Percentiles rank a stretch among this genome's conserved stretches.
These are phyloP conservation scores for Zele albiditarsus DNA, from an alignment of 2,888 invertebrate genomes.

Conservation along the genomic window DNA sequence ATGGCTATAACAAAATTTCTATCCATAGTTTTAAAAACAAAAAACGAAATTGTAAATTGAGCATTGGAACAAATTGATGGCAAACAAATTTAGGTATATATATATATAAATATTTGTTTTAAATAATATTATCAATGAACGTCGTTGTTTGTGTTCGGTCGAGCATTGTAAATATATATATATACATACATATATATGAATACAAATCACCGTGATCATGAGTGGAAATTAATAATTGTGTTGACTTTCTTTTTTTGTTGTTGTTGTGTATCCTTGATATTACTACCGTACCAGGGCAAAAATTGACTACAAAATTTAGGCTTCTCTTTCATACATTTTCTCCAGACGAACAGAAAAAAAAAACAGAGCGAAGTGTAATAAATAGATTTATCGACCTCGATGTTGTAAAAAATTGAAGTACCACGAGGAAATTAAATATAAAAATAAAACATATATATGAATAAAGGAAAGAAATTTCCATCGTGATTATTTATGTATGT, in stretches of 20 bases:
- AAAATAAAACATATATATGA: constrained; percentile 49
- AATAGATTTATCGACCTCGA: neutral
- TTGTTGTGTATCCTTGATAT: neutral
- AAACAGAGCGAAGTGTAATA: too few species aligned
- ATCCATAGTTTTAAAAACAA: neutral
- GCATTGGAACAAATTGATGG: neutral
- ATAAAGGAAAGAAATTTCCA: constrained; percentile 55
- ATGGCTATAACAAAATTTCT: neutral
- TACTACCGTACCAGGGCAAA: constrained; percentile 8
- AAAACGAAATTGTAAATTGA: neutral
- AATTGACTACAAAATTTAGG: too few species aligned
- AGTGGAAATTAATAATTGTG: constrained; percentile 30
- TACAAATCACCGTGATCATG: constrained; percentile 29
- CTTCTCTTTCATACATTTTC: too few species aligned
- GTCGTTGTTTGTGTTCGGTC: constrained; percentile 31
- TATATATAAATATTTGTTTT: constrained; percentile 2
- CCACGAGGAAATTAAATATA: constrained; percentile 30
- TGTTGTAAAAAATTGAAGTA: neutral
- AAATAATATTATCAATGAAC: constrained; percentile 16
- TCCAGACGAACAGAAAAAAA: too few species aligned
- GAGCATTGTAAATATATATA: constrained; percentile 42
- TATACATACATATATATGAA: constrained; percentile 5
- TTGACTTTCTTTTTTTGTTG: constrained; percentile 29
- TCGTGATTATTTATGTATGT: constrained; percentile 56
- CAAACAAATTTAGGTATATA: neutral